phyloP scores from a whole-genome alignment of 2,888 invertebrate genomes.

The Trichopria drosophilae region DNA sequence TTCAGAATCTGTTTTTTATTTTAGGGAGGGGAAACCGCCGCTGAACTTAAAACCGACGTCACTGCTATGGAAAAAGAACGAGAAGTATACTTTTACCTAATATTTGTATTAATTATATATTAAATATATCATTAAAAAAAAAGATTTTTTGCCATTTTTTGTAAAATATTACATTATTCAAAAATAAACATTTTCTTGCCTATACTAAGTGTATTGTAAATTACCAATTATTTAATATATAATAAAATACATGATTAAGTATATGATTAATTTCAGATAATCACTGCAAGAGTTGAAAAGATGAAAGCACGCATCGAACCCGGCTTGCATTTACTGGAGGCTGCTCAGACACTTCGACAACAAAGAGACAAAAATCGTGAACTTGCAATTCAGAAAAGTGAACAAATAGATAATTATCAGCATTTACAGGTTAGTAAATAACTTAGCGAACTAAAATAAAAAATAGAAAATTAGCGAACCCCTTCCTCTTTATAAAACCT shows the following conservation, averaged over 20 bases:
- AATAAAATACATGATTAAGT: too few species aligned
- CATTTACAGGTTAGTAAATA: slow-evolving; percentile 47
- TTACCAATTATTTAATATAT: too few species aligned
- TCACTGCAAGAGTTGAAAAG: slow-evolving; percentile 46
- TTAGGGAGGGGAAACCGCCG: slow-evolving; percentile 67
- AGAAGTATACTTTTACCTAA: slow-evolving; percentile 49
- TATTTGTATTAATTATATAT: background rate
- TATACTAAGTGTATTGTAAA: too few species aligned
- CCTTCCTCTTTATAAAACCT: too few species aligned
- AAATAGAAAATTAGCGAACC: too few species aligned
- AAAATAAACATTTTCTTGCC: too few species aligned
- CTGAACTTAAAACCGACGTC: slow-evolving; percentile 82
- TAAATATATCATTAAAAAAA: slow-evolving; percentile 4
- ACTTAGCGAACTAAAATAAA: too few species aligned
- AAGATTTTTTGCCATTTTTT: too few species aligned
- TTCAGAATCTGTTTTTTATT: slow-evolving; percentile 2
- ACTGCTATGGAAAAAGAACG: slow-evolving; percentile 82
- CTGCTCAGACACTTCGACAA: slow-evolving; percentile 59
- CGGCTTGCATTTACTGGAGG: slow-evolving; percentile 47
- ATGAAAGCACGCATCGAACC: slow-evolving; percentile 47
- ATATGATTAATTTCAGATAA: slow-evolving; percentile 35
- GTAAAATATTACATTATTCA: too few species aligned
- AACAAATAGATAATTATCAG: slow-evolving; percentile 58
- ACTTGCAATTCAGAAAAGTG: slow-evolving; percentile 62
- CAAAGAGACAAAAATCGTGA: slow-evolving; percentile 66